Evolutionary conservation across 2,888 invertebrate species (phyloP).

Genomic region (Harpagoxenus sublaevis): DNA sequence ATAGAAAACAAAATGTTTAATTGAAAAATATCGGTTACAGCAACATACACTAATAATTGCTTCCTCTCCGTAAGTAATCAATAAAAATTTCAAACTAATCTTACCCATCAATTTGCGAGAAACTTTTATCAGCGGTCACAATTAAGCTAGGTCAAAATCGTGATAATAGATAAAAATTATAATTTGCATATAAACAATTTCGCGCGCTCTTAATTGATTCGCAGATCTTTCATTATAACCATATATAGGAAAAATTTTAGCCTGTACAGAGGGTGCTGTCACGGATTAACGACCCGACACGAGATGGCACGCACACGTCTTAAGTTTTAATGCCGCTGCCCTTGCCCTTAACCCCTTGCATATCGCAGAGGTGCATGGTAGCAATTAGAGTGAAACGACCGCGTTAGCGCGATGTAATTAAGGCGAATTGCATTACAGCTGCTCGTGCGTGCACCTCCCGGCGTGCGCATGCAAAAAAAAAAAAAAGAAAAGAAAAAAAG

Average conservation of each 20-base stretch:
- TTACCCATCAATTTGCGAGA: background rate
- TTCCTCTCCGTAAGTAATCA: background rate
- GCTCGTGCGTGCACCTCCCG: constrained; percentile 37
- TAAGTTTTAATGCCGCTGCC: constrained; percentile 51
- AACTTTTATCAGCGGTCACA: constrained; percentile 4
- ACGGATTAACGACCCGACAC: constrained; percentile 55
- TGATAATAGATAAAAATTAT: background rate
- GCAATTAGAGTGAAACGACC: constrained; percentile 67
- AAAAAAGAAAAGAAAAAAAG: background rate
- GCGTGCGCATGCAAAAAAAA: constrained; percentile 29
- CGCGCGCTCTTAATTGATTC: constrained; percentile 40
- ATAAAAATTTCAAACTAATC: background rate
- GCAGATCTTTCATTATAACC: constrained; percentile 28
- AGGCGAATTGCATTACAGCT: constrained; percentile 61
- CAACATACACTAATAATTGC: background rate
- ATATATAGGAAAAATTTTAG: constrained; percentile 29
- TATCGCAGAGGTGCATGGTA: constrained; percentile 62
- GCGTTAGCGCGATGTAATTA: constrained; percentile 66
- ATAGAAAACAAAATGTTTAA: background rate
- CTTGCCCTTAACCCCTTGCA: constrained; percentile 63
- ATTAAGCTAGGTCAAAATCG: background rate
- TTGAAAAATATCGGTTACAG: background rate
- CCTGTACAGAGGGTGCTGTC: constrained; percentile 33
- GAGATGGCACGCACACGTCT: constrained; percentile 51
- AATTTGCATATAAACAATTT: background rate